Evolutionary conservation across 2,888 invertebrate species (phyloP), one percentile per base, ranked within the genome.

Genomic region (Zygaena filipendulae): DNA sequence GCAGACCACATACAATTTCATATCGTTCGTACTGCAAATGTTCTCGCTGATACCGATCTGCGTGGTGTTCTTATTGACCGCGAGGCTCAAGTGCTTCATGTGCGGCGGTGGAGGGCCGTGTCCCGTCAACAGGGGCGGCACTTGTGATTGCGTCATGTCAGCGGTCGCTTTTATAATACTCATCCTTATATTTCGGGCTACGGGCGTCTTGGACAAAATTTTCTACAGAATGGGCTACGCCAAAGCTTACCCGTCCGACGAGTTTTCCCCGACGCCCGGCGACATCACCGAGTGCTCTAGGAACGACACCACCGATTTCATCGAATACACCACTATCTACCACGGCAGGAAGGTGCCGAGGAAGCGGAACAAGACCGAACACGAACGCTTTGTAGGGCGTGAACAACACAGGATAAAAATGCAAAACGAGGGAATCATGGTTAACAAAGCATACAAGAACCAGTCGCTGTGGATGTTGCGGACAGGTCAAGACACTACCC

Each of bases 41-140:
- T 25, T 70, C 32, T 71, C 74, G 0, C 50, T 75, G 0, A 46
- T 74, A 41, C 74, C 74, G 1, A 67, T 75, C 24, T 74, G 74
- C 34, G 26, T 59, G 2, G 62, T 72, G 9, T 74, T 75, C 21
- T 25, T 72, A 2, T 22, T 69, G 3, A 64, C 72, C 4, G 49
- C 72, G 1, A 48, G 56, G 14, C 44, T 72, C 13, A 68, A 64
- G 31, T 68, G 70, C 32, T 61, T 67, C 20, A 54, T 72, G 57
- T 72, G 74, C 18, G 63, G 71, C 0, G 71, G 74, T 0, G 66
- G 70, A 0, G 71, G 72, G 0, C 56, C 60, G 0, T 68, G 71
- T 11, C 62, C 66, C 0, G 59, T 59, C 2, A 58, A 54, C 20
- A 52, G 71, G 21, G 60, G 71, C 0, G 67, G 70, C 0, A 50